Conservation (phyloP, 2,888 invertebrate species). For the Platerodrilus igneus region DNA sequence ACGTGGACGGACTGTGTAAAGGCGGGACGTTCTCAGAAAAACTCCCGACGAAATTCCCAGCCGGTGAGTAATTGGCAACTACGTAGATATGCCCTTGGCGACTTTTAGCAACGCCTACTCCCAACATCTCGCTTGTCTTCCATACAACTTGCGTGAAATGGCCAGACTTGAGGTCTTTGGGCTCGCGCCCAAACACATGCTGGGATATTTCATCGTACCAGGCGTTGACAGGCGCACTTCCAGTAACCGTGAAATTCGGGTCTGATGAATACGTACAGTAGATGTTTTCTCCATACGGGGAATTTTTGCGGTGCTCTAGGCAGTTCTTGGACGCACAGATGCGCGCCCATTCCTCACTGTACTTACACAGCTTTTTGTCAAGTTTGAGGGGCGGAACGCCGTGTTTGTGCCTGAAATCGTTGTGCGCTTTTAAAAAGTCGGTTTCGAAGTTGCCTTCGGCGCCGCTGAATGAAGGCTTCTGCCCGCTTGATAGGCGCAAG, state of each 20-base stretch:
- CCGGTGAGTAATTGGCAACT: conserved; percentile 86
- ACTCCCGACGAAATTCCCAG: conserved; percentile 79
- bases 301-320: conserved; percentile 70
- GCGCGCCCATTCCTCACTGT: conserved; percentile 70
- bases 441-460: conserved; percentile 56
- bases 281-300: conserved; percentile 80
- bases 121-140: conserved; percentile 61
- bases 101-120: conserved; percentile 64
- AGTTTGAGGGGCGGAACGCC: conserved; percentile 64
- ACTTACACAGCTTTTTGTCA: conserved; percentile 60
- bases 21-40: conserved; percentile 71
- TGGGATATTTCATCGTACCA: conserved; percentile 70
- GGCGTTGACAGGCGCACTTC: conserved; percentile 68
- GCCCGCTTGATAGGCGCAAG: conserved; percentile 30
- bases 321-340: conserved; percentile 60
- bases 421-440: conserved; percentile 71
- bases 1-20: conserved; percentile 31
- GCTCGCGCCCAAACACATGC: conserved; percentile 60
- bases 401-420: conserved; percentile 64
- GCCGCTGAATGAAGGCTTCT: conserved; percentile 17
- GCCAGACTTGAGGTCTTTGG: conserved; percentile 58
- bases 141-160: conserved; percentile 72
- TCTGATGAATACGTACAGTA: conserved; percentile 72
- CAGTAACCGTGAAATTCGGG: conserved; percentile 61
- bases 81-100: conserved; percentile 75